phyloP scores from a whole-genome alignment of 1,140 invertebrate species.

The Danaus plexippus region DNA sequence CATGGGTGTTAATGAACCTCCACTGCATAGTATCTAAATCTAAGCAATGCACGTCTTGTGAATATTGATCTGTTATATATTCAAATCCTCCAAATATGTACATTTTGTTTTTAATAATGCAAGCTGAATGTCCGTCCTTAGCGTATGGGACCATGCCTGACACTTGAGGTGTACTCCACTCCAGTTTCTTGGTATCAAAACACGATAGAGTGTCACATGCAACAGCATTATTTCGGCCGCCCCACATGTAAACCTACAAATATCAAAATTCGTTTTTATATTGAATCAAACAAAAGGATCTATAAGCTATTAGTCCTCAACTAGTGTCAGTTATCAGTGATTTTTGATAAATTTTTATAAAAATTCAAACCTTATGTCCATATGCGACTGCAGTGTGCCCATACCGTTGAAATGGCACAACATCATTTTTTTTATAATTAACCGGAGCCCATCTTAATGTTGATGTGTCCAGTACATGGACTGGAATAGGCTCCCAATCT shows the following conservation, averaged over 20 bases:
- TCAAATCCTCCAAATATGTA: slow-evolving; percentile 93
- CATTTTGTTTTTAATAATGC: slow-evolving; percentile 86
- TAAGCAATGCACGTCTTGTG: slow-evolving; percentile 83
- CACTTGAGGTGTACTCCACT: slow-evolving; percentile 79
- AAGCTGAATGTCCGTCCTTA: slow-evolving; percentile 92
- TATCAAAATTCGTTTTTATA: slow-evolving; percentile 14
- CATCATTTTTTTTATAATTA: slow-evolving; percentile 41
- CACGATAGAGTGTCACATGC: slow-evolving; percentile 85
- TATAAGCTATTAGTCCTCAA: neutral
- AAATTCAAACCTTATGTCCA: slow-evolving; percentile 73
- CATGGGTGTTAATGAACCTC: slow-evolving; percentile 74
- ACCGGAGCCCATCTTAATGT: slow-evolving; percentile 73
- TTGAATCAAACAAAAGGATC: neutral
- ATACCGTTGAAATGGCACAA: slow-evolving; percentile 74
- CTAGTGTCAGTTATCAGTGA: too few species aligned
- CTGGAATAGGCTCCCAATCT: slow-evolving; percentile 88
- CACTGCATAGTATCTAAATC: slow-evolving; percentile 83
- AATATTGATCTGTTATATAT: slow-evolving; percentile 84
- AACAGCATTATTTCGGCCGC: slow-evolving; percentile 88
- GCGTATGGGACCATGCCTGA: slow-evolving; percentile 81
- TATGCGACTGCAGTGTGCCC: slow-evolving; percentile 90
- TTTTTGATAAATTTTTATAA: too few species aligned
- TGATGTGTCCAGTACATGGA: slow-evolving; percentile 88
- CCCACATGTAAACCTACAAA: slow-evolving; percentile 84
- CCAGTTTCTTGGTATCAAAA: slow-evolving; percentile 81